These are phyloP conservation scores for Oreochromis tanganicae DNA, from an alignment of 2,113 vertebrate genomes.

Conservation along the genomic window DNA sequence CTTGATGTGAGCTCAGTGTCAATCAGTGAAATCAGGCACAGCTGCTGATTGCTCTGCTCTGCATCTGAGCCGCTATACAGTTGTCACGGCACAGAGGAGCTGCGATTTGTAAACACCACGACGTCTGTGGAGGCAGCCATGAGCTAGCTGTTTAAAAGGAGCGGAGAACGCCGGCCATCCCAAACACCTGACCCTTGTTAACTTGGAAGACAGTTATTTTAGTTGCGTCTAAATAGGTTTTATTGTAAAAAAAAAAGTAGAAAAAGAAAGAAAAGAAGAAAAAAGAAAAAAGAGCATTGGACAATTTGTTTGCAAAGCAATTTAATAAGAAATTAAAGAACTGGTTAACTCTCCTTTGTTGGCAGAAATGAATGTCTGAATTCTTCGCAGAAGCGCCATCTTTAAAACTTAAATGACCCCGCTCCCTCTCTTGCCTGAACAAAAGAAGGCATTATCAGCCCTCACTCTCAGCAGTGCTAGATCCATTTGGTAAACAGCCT, in stretches of 20 bases:
- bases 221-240: constrained; percentile 13
- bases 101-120: constrained; percentile 40
- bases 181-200: constrained; percentile 1
- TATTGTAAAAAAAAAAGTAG: background rate
- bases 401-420: constrained; percentile 57
- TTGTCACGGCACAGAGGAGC: constrained; percentile 22
- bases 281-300: background rate
- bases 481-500: constrained; percentile 73
- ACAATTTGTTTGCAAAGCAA: background rate
- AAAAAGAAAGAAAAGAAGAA: background rate
- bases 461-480: constrained; percentile 59
- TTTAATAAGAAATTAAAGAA: constrained; percentile 35
- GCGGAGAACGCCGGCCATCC: constrained; percentile 5
- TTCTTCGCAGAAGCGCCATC: constrained; percentile 24
- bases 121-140: background rate
- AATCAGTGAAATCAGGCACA: constrained; percentile 45
- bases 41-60: constrained; percentile 33
- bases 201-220: background rate
- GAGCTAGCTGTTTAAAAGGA: constrained; percentile 29
- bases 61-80: constrained; percentile 23
- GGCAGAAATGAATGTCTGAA: constrained; percentile 25
- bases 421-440: constrained; percentile 48
- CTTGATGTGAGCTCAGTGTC: constrained; percentile 43
- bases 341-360: constrained; percentile 20
- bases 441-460: constrained; percentile 66